A percentile compares a stretch with the other conserved stretches of the same genome.
Evolutionary conservation across 2,797 vertebrate species (phyloP).

Genomic region (Gastrophryne carolinensis): DNA sequence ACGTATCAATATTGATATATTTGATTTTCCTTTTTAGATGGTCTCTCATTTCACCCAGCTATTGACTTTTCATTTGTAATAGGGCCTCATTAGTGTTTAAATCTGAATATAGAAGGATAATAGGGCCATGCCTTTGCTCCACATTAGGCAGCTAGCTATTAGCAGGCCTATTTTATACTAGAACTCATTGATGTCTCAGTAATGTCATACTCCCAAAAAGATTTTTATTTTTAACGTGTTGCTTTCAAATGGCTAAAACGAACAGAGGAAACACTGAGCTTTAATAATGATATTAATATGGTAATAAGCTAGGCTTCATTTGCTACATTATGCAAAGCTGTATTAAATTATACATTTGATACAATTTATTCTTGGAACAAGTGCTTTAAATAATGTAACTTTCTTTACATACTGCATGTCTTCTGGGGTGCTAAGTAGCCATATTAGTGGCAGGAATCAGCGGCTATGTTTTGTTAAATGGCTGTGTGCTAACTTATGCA

Average conservation of each 20-base stretch:
- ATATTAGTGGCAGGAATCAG: background rate
- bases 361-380: background rate
- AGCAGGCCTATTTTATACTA: background rate
- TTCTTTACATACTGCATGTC: background rate
- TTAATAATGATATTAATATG: background rate
- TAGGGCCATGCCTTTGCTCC: background rate
- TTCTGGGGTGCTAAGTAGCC: background rate
- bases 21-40: background rate
- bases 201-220: background rate
- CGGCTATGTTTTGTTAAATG: background rate
- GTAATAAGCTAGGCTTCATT: background rate
- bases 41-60: background rate
- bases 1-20: too few species aligned
- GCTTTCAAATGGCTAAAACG: background rate
- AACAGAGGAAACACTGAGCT: background rate
- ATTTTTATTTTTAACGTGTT: background rate
- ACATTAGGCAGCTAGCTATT: background rate
- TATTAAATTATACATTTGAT: background rate
- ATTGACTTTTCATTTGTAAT: conserved; percentile 12
- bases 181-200: conserved; percentile 18
- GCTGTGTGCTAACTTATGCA: background rate
- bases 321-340: background rate
- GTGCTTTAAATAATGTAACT: background rate
- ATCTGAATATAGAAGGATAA: conserved; percentile 8
- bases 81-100: conserved; percentile 22